A percentile compares a stretch with the other conserved stretches of the same genome.
These are phyloP conservation scores for Euura saliciscinereae DNA, from an alignment of 1,140 invertebrate genomes.

Conservation along the genomic window DNA sequence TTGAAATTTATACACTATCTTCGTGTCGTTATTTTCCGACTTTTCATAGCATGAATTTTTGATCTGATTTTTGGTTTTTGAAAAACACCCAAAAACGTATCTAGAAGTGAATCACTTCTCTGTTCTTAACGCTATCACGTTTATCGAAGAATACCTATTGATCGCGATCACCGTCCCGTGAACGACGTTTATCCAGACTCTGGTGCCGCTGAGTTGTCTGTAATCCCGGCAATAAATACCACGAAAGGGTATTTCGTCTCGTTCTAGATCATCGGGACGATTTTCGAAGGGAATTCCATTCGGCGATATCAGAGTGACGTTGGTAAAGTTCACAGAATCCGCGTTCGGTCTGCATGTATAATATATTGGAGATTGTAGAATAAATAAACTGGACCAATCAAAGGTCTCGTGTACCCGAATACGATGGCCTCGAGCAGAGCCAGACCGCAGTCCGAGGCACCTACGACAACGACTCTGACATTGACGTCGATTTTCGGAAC, in stretches of 20 bases:
- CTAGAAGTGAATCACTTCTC: background rate
- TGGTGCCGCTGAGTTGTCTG: slow-evolving; percentile 56
- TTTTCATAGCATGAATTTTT: slow-evolving; percentile 15
- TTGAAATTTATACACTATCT: too few species aligned
- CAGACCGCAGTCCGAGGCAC: slow-evolving; percentile 72
- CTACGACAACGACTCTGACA: slow-evolving; percentile 73
- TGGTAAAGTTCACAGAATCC: slow-evolving; percentile 58
- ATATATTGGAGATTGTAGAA: too few species aligned
- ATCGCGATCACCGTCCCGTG: slow-evolving; percentile 61
- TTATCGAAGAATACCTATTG: slow-evolving; percentile 55
- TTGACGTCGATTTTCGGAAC: slow-evolving; percentile 61
- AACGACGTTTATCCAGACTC: slow-evolving; percentile 63
- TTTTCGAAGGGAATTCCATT: slow-evolving; percentile 67
- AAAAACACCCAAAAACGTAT: too few species aligned
- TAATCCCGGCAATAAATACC: slow-evolving; percentile 61
- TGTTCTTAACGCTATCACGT: too few species aligned
- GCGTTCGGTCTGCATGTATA: slow-evolving; percentile 20
- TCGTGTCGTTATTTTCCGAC: too few species aligned
- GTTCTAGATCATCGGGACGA: slow-evolving; percentile 46
- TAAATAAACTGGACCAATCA: too few species aligned
- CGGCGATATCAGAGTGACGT: slow-evolving; percentile 69
- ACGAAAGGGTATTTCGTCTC: slow-evolving; percentile 58
- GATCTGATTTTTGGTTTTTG: too few species aligned
- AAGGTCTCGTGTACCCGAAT: slow-evolving; percentile 59
- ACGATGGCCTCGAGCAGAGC: slow-evolving; percentile 71